Conservation (phyloP, 2,888 invertebrate species). For the Lottia gigantea region DNA sequence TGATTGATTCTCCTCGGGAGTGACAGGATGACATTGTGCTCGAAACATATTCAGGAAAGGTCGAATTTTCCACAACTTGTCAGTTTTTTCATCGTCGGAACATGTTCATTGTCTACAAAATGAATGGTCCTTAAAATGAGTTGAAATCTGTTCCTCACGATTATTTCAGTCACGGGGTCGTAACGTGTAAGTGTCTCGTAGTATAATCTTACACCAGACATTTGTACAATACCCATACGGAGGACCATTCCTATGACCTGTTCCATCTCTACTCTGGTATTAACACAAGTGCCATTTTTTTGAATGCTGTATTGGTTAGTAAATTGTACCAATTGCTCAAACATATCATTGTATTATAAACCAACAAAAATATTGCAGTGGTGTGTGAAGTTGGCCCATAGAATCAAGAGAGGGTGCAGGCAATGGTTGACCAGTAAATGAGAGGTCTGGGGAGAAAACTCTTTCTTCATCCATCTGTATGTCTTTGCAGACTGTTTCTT, state of each 20-base stretch:
- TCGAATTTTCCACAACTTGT: slow-evolving; percentile 32
- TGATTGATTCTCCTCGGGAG: slow-evolving; percentile 46
- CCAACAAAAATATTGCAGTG: neutral
- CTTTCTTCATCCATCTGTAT: neutral
- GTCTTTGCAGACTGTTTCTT: neutral
- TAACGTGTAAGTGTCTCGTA: slow-evolving; percentile 27
- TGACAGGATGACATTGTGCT: slow-evolving; percentile 35
- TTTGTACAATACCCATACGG: slow-evolving; percentile 28
- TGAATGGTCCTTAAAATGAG: slow-evolving; percentile 17
- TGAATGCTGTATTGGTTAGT: slow-evolving; percentile 20
- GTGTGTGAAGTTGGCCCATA: neutral
- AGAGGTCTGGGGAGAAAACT: neutral
- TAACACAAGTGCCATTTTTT: slow-evolving; percentile 16
- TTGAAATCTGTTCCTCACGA: slow-evolving; percentile 28
- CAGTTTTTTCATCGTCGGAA: slow-evolving; percentile 9
- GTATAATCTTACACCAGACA: slow-evolving; percentile 18
- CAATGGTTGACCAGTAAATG: neutral
- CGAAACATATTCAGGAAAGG: slow-evolving; percentile 29
- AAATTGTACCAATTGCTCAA: neutral
- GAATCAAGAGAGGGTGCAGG: neutral
- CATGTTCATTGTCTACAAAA: slow-evolving; percentile 22
- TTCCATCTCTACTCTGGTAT: slow-evolving; percentile 21
- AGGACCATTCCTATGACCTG: slow-evolving; percentile 20
- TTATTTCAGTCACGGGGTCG: slow-evolving; percentile 23
- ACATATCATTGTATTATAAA: neutral